Evolutionary conservation across 2,797 vertebrate genomes (phyloP).

Genomic region (Tamandua tetradactyla): DNA sequence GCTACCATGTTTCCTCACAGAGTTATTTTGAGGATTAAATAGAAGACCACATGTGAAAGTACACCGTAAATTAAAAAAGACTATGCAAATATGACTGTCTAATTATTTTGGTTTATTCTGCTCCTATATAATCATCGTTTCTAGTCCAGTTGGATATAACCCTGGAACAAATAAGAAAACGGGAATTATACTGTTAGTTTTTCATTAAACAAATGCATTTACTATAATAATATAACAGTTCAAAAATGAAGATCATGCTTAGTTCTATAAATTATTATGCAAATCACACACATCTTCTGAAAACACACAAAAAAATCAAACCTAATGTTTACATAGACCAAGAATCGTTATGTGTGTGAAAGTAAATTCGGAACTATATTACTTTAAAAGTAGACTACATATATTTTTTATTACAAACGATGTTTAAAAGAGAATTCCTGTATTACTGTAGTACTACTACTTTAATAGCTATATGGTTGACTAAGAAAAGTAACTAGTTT

Average conservation of each 20-base stretch:
- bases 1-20: neutral
- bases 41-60: neutral
- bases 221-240: too few relatives aligned
- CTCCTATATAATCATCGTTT: neutral
- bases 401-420: neutral
- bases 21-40: neutral
- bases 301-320: neutral
- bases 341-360: neutral
- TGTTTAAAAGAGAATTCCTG: neutral
- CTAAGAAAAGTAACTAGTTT: neutral
- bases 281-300: neutral
- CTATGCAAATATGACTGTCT: neutral
- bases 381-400: neutral
- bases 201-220: too few relatives aligned
- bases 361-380: neutral
- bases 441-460: neutral
- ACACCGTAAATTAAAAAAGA: neutral
- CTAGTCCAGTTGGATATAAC: neutral
- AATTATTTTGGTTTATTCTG: neutral
- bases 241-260: neutral
- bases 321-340: neutral
- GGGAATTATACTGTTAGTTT: neutral
- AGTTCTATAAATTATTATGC: neutral
- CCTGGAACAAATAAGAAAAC: slow-evolving; percentile 15
- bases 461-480: neutral